A percentile compares a stretch with the other conserved stretches of the same genome.
Conservation (phyloP, 2,888 invertebrate genomes). For the Lutraria lutraria region DNA sequence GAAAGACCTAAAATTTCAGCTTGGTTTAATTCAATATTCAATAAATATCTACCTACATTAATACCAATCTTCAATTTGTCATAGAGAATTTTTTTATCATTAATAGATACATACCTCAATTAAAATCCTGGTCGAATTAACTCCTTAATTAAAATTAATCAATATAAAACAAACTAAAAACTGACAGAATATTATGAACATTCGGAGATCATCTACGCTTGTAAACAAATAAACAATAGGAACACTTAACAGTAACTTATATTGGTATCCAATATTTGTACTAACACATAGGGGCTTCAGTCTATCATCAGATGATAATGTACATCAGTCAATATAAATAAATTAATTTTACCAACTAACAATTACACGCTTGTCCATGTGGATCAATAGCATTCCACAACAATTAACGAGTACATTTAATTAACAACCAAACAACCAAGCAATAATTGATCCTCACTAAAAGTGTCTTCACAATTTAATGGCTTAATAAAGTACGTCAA, state of each 20-base stretch:
- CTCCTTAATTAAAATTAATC: neutral
- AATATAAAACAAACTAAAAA: neutral
- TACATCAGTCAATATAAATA: neutral
- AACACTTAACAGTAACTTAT: neutral
- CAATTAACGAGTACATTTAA: slow-evolving; percentile 4
- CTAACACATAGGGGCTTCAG: neutral
- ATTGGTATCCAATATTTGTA: neutral
- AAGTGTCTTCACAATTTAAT: neutral
- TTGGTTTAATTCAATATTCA: no score
- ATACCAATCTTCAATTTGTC: no score
- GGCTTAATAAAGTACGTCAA: neutral
- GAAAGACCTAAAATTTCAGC: no score
- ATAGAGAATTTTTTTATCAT: no score
- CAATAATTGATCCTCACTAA: slow-evolving; percentile 1
- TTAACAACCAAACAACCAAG: neutral
- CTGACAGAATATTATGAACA: neutral
- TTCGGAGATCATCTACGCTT: neutral
- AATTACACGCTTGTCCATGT: neutral
- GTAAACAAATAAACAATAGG: neutral
- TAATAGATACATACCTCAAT: neutral
- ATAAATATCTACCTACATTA: no score
- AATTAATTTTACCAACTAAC: neutral
- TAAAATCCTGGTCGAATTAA: neutral
- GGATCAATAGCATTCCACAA: neutral
- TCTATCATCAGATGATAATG: neutral